These are phyloP conservation scores for Anabas testudineus DNA, from an alignment of 2,797 vertebrate genomes.

Conservation along the genomic window DNA sequence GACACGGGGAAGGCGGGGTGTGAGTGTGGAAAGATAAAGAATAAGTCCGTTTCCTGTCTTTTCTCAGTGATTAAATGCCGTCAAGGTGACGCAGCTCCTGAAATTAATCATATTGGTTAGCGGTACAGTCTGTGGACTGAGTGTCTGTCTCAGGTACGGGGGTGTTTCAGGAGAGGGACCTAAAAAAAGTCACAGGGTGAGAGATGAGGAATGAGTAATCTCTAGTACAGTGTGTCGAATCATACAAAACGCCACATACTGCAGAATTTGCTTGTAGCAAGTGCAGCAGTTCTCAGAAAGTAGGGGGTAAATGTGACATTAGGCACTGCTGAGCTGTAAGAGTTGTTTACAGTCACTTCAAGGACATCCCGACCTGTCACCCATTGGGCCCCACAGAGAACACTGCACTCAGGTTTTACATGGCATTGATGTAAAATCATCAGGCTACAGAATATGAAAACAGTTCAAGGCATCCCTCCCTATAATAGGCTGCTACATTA, in stretches of 20 bases:
- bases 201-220: constrained; percentile 40
- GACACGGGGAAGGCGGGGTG: constrained; percentile 56
- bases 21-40: constrained; percentile 58
- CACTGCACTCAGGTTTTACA: background rate
- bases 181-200: constrained; percentile 42
- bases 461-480: background rate
- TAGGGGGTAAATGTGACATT: constrained; percentile 4
- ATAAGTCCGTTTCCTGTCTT: constrained; percentile 73
- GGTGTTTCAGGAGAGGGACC: constrained; percentile 23
- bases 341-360: background rate
- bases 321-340: constrained; percentile 14
- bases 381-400: background rate
- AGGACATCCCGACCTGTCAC: constrained; percentile 26
- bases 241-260: background rate
- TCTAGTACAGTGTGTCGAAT: background rate
- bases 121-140: constrained; percentile 45
- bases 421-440: background rate
- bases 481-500: too few relatives aligned
- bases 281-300: background rate
- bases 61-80: constrained; percentile 74
- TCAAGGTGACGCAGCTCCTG: constrained; percentile 75
- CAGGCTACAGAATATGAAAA: background rate
- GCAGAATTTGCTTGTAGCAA: background rate
- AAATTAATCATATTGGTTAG: constrained; percentile 62
- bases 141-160: constrained; percentile 48